Evolutionary conservation across 2,797 vertebrate species (phyloP).

Genomic region (Mustela erminea): DNA sequence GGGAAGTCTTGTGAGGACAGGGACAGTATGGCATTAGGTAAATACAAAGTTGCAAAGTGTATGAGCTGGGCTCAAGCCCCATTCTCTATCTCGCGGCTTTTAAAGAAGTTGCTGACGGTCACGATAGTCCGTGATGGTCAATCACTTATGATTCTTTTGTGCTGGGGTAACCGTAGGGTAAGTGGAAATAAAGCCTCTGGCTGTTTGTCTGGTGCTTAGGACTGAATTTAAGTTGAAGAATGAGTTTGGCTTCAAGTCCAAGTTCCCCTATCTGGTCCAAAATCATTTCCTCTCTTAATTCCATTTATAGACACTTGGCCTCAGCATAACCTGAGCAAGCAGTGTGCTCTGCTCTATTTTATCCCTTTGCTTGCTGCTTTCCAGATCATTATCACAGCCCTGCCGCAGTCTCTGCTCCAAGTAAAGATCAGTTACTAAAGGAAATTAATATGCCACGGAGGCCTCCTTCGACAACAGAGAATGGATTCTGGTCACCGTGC

Average conservation of each 20-base stretch:
- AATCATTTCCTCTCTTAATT: conserved; percentile 51
- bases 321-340: not conserved
- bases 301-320: conserved; percentile 6
- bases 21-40: not conserved
- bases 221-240: conserved; percentile 19
- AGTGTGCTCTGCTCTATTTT: not conserved
- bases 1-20: not conserved
- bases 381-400: not conserved
- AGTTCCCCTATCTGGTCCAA: not conserved
- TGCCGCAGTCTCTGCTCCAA: conserved; percentile 45
- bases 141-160: not conserved
- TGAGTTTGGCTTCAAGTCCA: not conserved
- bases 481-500: not conserved
- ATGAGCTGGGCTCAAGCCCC: not conserved
- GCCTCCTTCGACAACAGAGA: conserved; percentile 64
- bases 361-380: conserved; percentile 17
- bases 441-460: conserved; percentile 59
- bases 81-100: not conserved
- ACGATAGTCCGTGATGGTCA: not conserved
- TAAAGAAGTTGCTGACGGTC: not conserved
- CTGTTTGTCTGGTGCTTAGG: not conserved
- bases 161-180: not conserved
- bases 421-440: conserved; percentile 67
- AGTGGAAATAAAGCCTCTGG: not conserved
- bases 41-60: not conserved